A percentile compares a stretch with the other conserved stretches of the same genome.
Conservation (phyloP, 2,888 invertebrate genomes). For the Aphrophora alni region DNA sequence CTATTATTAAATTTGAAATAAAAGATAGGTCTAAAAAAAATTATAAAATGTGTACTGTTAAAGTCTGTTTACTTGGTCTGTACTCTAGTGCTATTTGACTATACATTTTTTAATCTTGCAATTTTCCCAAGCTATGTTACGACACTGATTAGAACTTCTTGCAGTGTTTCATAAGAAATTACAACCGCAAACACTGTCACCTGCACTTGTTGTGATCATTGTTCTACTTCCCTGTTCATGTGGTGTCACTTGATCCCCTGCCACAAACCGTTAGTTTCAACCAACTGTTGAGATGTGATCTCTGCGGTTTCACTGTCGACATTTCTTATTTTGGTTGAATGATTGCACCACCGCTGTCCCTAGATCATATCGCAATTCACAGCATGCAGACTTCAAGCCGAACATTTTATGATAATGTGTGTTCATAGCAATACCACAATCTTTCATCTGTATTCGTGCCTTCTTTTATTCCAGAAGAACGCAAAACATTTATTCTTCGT, state of each 20-base stretch:
- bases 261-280: not conserved
- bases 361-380: not conserved
- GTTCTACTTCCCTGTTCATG: not conserved
- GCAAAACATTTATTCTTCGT: not conserved
- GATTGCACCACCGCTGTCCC: not conserved
- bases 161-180: not conserved
- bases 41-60: too few species aligned
- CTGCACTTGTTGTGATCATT: too few species aligned
- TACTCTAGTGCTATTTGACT: too few species aligned
- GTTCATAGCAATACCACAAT: not conserved
- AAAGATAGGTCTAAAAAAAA: too few species aligned
- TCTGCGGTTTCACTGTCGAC: not conserved
- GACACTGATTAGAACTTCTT: not conserved
- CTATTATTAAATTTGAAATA: too few species aligned
- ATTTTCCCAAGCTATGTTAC: not conserved
- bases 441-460: slow-evolving; percentile 2
- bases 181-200: not conserved
- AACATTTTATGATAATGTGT: not conserved
- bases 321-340: slow-evolving; percentile 2
- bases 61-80: too few species aligned
- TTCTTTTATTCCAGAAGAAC: not conserved
- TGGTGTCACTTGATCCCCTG: not conserved
- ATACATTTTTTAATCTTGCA: too few species aligned
- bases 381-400: not conserved
- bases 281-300: not conserved